A percentile compares a stretch with the other conserved stretches of the same genome.
Evolutionary conservation across 2,888 invertebrate genomes (phyloP).

Genomic region (Minunthozetes semirufus): DNA sequence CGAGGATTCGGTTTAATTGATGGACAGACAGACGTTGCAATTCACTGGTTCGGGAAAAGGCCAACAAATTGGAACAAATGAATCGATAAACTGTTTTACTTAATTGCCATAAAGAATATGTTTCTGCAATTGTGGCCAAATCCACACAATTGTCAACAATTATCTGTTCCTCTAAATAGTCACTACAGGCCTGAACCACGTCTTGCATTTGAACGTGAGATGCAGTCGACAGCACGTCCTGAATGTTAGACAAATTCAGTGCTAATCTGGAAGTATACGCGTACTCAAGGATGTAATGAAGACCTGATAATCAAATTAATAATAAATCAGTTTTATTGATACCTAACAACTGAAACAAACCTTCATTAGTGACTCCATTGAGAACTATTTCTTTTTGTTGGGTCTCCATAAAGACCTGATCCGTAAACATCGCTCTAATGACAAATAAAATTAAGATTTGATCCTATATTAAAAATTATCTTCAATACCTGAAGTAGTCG

Average conservation of each 20-base stretch:
- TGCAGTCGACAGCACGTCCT: slow-evolving; percentile 64
- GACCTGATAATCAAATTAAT: background rate
- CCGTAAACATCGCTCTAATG: slow-evolving; percentile 6
- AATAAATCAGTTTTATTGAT: background rate
- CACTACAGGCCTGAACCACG: slow-evolving; percentile 61
- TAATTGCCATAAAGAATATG: slow-evolving; percentile 58
- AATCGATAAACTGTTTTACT: slow-evolving; percentile 58
- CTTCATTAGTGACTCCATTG: slow-evolving; percentile 61
- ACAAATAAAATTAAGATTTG: background rate
- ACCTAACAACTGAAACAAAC: slow-evolving; percentile 50
- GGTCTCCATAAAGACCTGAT: slow-evolving; percentile 52
- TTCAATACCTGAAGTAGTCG: slow-evolving; percentile 65
- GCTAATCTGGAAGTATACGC: slow-evolving; percentile 62
- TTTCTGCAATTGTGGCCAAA: slow-evolving; percentile 62
- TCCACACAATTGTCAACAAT: slow-evolving; percentile 66
- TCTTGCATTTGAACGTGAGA: slow-evolving; percentile 61
- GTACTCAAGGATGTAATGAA: slow-evolving; percentile 58
- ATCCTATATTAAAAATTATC: slow-evolving; percentile 50
- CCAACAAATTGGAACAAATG: slow-evolving; percentile 59
- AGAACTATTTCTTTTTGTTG: slow-evolving; percentile 59
- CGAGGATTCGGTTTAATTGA: slow-evolving; percentile 58
- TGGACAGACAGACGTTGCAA: slow-evolving; percentile 57
- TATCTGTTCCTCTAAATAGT: slow-evolving; percentile 60
- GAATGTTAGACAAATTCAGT: slow-evolving; percentile 59
- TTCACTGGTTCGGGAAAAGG: slow-evolving; percentile 57